Conservation (phyloP, 2,113 vertebrate genomes). For the Phainopepla nitens region DNA sequence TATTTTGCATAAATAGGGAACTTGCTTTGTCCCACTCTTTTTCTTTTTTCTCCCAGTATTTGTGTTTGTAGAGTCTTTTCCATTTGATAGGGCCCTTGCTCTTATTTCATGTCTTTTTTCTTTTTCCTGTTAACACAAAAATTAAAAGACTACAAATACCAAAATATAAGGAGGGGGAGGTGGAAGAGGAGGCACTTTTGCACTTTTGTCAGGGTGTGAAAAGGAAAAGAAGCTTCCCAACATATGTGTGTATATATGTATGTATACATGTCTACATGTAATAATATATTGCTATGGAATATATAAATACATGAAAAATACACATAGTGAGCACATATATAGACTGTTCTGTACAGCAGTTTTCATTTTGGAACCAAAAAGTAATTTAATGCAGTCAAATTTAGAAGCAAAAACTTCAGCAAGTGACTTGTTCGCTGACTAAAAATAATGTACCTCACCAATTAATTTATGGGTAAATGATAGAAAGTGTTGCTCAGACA, state of each 20-base stretch:
- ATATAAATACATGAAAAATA: neutral
- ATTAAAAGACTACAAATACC: neutral
- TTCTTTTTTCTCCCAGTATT: neutral
- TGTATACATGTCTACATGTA: neutral
- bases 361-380: neutral
- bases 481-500: neutral
- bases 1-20: neutral
- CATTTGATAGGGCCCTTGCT: neutral
- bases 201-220: neutral
- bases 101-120: neutral
- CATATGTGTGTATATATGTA: neutral
- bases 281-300: neutral
- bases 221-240: neutral
- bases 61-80: neutral
- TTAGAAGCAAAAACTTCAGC: neutral
- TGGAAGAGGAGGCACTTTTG: neutral
- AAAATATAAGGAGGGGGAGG: neutral
- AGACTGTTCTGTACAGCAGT: neutral
- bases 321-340: neutral
- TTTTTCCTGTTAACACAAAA: neutral
- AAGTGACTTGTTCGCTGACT: neutral
- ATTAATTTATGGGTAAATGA: neutral
- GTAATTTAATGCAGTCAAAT: neutral
- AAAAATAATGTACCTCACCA: neutral
- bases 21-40: neutral